These are phyloP conservation scores for Acrocyrtus sp. DNA, from an alignment of 2,888 invertebrate genomes.

Conservation along the genomic window DNA sequence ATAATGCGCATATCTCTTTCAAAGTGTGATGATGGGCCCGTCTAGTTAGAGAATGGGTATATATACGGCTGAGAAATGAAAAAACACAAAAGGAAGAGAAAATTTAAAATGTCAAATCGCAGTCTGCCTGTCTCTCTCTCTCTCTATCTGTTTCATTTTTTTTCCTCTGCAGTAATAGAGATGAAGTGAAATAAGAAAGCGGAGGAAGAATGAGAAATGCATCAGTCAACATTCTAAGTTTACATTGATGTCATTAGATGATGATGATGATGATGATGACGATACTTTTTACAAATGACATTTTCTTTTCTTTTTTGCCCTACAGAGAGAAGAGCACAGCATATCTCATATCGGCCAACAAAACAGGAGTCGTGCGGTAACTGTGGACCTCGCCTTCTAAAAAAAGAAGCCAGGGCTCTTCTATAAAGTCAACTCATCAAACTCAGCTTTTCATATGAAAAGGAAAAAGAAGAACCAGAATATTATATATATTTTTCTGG, in stretches of 20 bases:
- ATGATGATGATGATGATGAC: slow-evolving; percentile 20
- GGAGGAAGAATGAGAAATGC: slow-evolving; percentile 13
- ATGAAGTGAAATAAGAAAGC: too few relatives aligned
- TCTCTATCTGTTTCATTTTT: too few relatives aligned
- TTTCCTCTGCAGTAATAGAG: too few relatives aligned
- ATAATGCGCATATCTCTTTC: neutral
- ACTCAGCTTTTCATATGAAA: too few relatives aligned
- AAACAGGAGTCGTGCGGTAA: slow-evolving; percentile 1
- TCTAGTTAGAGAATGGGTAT: slow-evolving; percentile 10
- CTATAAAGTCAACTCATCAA: too few relatives aligned
- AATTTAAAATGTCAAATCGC: slow-evolving; percentile 43
- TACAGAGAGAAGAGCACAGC: slow-evolving; percentile 16
- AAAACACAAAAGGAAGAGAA: slow-evolving; percentile 22
- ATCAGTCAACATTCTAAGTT: slow-evolving; percentile 42
- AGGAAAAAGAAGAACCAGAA: too few relatives aligned
- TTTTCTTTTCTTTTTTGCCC: slow-evolving; percentile 38
- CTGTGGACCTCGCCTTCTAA: too few relatives aligned
- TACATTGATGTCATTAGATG: slow-evolving; percentile 44
- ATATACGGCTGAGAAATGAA: slow-evolving; percentile 30
- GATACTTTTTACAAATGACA: slow-evolving; percentile 46
- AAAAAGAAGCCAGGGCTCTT: too few relatives aligned
- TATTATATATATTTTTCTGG: too few relatives aligned
- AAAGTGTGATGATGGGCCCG: slow-evolving; percentile 30
- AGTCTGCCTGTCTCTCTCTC: slow-evolving; percentile 23
- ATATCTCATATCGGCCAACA: slow-evolving; percentile 9